Conservation (phyloP, 1,140 invertebrate genomes). For the Cataglyphis hispanica region DNA sequence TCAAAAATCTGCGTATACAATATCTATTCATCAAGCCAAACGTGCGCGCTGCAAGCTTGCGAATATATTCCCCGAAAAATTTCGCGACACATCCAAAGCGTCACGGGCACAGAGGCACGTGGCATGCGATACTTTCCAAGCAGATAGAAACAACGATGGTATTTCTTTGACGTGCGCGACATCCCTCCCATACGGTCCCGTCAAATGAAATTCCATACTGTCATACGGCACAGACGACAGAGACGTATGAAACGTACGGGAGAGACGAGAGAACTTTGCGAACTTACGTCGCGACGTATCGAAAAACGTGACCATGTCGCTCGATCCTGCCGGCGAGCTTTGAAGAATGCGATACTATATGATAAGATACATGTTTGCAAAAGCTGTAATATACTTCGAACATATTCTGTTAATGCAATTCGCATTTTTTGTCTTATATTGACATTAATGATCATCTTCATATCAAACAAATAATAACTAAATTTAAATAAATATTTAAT, state of each 20-base stretch:
- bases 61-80: conserved; percentile 27
- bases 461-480: not conserved
- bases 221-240: conserved; percentile 24
- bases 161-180: conserved; percentile 70
- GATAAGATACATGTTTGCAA: conserved; percentile 27
- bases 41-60: too few species aligned
- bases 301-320: conserved; percentile 23
- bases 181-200: conserved; percentile 22
- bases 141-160: conserved; percentile 72
- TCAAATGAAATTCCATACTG: conserved; percentile 72
- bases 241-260: conserved; percentile 42
- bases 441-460: too few species aligned
- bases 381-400: not conserved
- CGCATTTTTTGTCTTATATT: not conserved
- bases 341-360: not conserved
- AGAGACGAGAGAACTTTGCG: conserved; percentile 41
- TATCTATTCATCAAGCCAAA: not conserved
- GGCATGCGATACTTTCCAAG: conserved; percentile 66
- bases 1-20: not conserved
- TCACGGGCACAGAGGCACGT: not conserved
- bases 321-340: not conserved
- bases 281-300: conserved; percentile 33
- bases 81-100: not conserved
- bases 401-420: not conserved
- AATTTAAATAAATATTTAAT: not conserved